A percentile compares a stretch with the other conserved stretches of the same genome.
Conservation (phyloP, 1,140 invertebrate species). For the Chironomus tepperi region DNA sequence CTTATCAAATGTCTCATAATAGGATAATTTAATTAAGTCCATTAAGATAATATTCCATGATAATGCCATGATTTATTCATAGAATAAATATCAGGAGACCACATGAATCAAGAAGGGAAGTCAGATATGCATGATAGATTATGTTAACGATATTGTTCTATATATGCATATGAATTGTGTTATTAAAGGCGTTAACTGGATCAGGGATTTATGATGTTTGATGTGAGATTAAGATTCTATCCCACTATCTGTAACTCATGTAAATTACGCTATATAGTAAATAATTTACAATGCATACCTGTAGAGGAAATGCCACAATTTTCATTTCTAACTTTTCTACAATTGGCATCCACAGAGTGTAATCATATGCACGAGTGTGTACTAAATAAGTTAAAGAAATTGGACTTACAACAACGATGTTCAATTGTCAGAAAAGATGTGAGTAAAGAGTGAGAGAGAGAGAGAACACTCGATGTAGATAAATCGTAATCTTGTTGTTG, state of each 20-base stretch:
- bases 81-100: too few species aligned
- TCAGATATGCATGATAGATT: background rate
- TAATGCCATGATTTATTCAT: too few species aligned
- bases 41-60: too few species aligned
- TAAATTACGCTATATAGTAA: background rate
- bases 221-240: background rate
- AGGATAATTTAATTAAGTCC: too few species aligned
- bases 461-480: background rate
- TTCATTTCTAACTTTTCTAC: background rate
- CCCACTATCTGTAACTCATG: background rate
- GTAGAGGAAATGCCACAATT: background rate
- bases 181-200: background rate
- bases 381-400: constrained; percentile 1
- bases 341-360: background rate
- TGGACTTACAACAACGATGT: background rate
- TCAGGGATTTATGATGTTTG: constrained; percentile 1
- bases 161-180: background rate
- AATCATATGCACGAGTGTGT: background rate
- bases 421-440: too few species aligned
- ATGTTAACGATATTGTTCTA: constrained; percentile 8
- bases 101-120: too few species aligned
- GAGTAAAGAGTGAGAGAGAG: too few species aligned
- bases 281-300: too few species aligned
- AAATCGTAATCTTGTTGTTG: constrained; percentile 8
- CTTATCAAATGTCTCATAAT: too few species aligned